These are phyloP conservation scores for Phycodurus eques DNA, from an alignment of 2,113 vertebrate genomes.

Conservation along the genomic window DNA sequence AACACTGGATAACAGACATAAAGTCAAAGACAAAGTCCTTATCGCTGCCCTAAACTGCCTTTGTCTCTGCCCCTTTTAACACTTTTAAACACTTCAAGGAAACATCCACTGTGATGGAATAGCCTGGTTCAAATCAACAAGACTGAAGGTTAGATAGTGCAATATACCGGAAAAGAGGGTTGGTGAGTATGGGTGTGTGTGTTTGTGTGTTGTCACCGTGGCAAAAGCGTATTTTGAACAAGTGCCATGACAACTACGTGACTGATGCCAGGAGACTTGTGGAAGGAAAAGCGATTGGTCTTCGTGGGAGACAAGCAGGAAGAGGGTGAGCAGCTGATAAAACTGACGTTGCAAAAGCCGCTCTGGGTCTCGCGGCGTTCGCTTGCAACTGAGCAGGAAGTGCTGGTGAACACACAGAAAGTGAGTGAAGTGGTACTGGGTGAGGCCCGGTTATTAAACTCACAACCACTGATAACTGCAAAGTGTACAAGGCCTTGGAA, in stretches of 20 bases:
- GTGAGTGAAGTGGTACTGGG: constrained; percentile 66
- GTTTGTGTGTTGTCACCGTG: not conserved
- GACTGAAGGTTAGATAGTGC: constrained; percentile 65
- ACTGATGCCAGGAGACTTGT: constrained; percentile 59
- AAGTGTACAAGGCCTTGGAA: constrained; percentile 42
- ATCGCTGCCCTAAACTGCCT: constrained; percentile 4
- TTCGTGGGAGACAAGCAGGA: constrained; percentile 66
- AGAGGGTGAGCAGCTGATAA: constrained; percentile 73
- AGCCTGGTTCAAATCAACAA: constrained; percentile 40
- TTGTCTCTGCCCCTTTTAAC: constrained; percentile 21
- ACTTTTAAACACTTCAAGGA: constrained; percentile 19
- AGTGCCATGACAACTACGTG: constrained; percentile 49
- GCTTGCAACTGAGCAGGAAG: constrained; percentile 66
- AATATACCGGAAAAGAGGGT: constrained; percentile 57
- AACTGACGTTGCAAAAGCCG: constrained; percentile 56
- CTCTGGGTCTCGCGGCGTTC: constrained; percentile 46
- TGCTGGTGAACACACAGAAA: constrained; percentile 55
- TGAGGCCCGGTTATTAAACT: constrained; percentile 56
- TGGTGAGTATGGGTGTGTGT: not conserved
- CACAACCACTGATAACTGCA: constrained; percentile 50
- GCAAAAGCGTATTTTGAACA: constrained; percentile 57
- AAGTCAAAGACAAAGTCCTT: constrained; percentile 2
- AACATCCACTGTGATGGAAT: constrained; percentile 30
- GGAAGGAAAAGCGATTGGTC: constrained; percentile 71
- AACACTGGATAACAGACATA: not conserved